Conservation (phyloP, 2,888 invertebrate species). For the Ctena decussata region DNA sequence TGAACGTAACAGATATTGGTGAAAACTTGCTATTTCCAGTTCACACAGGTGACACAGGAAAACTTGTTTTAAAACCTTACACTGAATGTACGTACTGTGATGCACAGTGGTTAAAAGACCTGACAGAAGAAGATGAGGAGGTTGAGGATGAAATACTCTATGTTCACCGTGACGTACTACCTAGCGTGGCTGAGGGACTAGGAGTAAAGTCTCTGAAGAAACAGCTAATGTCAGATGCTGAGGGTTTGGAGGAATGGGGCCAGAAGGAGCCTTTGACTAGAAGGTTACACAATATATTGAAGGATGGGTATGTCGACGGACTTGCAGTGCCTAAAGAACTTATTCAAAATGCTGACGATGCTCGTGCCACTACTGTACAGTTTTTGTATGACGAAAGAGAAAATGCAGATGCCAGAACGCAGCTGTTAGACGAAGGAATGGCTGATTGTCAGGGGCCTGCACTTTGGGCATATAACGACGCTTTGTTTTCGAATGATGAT, state of each 20-base stretch:
- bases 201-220: slow-evolving; percentile 76
- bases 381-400: slow-evolving; percentile 82
- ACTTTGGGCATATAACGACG: slow-evolving; percentile 84
- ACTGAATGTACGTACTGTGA: slow-evolving; percentile 40
- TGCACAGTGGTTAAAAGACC: slow-evolving; percentile 38
- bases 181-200: slow-evolving; percentile 70
- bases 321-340: slow-evolving; percentile 81
- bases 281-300: slow-evolving; percentile 72
- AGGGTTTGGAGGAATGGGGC: slow-evolving; percentile 72
- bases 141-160: slow-evolving; percentile 67
- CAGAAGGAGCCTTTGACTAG: slow-evolving; percentile 80
- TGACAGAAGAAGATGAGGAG: slow-evolving; percentile 25
- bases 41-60: slow-evolving; percentile 21
- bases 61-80: slow-evolving; percentile 21
- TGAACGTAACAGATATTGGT: background rate
- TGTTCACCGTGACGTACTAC: slow-evolving; percentile 72
- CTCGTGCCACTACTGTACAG: slow-evolving; percentile 72
- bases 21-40: slow-evolving; percentile 32
- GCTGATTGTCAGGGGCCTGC: slow-evolving; percentile 84
- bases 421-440: slow-evolving; percentile 80
- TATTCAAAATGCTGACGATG: slow-evolving; percentile 85
- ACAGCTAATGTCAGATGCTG: slow-evolving; percentile 69
- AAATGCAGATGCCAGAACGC: slow-evolving; percentile 70
- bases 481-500: slow-evolving; percentile 82
- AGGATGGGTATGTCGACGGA: slow-evolving; percentile 81